Evolutionary conservation across 2,888 invertebrate genomes (phyloP), one percentile per base, ranked within the genome.

Genomic region (Barypeithes pellucidus): DNA sequence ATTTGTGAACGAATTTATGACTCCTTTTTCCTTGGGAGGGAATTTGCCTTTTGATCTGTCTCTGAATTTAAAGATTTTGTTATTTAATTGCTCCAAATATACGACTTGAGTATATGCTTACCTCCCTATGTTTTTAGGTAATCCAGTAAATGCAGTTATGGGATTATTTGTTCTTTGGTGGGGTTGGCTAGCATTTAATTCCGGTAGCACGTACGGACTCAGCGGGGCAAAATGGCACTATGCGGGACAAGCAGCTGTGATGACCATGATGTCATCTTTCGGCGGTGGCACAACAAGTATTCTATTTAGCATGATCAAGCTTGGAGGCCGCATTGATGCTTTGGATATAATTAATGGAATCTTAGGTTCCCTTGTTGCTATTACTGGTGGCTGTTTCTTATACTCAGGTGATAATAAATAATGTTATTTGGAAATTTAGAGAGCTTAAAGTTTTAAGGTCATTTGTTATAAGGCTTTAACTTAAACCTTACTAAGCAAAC

Each of bases 121-220:
- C 29, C 8, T 7, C 9, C 8, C 7, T 33, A 14, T 50, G 14
- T 20, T 60, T 61, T 43, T 61, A 76, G 96, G 96, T 0, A 93
- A 92, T 83, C 96, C 96, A 0, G 96, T 96, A 4, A 96, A 96
- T 82, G 95, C 95, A 0, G 93, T 95, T 29, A 92, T 96, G 91
- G 97, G 96, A 0, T 90, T 96, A 11, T 97, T 97, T 82, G 96
- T 97, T 43, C 87, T 97, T 0, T 97, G 97, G 97, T 97, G 97
- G 97, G 97, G 97, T 0, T 97, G 97, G 97, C 87, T 98, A 66
- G 97, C 96, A 0, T 97, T 97, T 83, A 97, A 97, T 86, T 96
- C 97, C 62, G 97, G 97, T 12, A 95, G 95, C 78, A 94, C 94
- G 60, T 94, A 94, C 81, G 94, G 94, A 68, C 91, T 92, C 77